A percentile compares a stretch with the other conserved stretches of the same genome.
These are phyloP conservation scores for Steinernema scapterisci DNA, from an alignment of 2,888 invertebrate species.

Conservation along the genomic window DNA sequence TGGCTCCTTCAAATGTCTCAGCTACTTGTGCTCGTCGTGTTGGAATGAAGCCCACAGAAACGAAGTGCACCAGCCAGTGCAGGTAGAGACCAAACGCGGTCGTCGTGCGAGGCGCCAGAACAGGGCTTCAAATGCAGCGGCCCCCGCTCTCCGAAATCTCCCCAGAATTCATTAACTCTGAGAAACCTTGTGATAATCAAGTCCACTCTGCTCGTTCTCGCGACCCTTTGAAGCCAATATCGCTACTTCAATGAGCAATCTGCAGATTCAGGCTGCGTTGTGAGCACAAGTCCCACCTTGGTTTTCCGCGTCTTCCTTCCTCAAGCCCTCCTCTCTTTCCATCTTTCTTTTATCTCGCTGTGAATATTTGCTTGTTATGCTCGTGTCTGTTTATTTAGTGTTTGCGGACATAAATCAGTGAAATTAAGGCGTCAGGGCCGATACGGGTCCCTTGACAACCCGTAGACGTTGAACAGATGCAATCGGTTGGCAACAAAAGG, in stretches of 20 bases:
- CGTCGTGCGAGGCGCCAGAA: not conserved
- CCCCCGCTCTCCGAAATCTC: not conserved
- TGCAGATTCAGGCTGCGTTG: not conserved
- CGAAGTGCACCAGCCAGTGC: not conserved
- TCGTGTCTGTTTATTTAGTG: not conserved
- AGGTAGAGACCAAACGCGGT: not conserved
- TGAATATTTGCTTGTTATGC: not conserved
- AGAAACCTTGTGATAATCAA: not conserved
- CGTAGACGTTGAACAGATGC: slow-evolving; percentile 2
- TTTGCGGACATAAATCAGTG: no score
- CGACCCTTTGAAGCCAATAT: not conserved
- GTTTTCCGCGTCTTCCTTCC: not conserved
- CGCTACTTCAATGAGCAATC: not conserved
- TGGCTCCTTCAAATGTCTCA: slow-evolving; percentile 5
- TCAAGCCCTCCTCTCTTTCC: not conserved
- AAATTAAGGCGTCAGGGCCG: not conserved
- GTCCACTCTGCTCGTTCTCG: not conserved
- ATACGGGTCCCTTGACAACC: not conserved
- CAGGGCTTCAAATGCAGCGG: not conserved
- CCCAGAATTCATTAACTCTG: not conserved
- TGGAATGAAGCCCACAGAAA: not conserved
- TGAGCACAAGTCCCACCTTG: not conserved
- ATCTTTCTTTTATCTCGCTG: not conserved
- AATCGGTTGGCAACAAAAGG: not conserved
- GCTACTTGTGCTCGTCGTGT: not conserved